These are phyloP conservation scores for Stegostoma tigrinum DNA, from an alignment of 2,113 vertebrate genomes.

Conservation along the genomic window DNA sequence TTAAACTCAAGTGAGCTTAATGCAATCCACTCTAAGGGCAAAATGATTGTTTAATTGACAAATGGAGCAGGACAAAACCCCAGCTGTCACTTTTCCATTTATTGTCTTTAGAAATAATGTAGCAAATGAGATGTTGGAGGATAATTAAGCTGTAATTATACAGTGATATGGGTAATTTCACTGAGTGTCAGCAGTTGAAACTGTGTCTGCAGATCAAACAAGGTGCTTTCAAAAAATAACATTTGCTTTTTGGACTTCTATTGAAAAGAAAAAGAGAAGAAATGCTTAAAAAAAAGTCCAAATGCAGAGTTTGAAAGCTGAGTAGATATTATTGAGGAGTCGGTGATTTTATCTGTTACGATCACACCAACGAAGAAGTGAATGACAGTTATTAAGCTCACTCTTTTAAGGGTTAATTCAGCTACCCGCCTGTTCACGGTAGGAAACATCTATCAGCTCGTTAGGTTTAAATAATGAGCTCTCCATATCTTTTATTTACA, in stretches of 20 bases:
- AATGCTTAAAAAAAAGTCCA: not conserved
- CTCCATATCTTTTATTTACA: not conserved
- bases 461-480: not conserved
- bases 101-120: conserved; percentile 44
- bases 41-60: conserved; percentile 41
- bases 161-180: conserved; percentile 41
- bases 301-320: not conserved
- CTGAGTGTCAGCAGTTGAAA: conserved; percentile 14
- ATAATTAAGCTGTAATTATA: conserved; percentile 42
- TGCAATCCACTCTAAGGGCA: not conserved
- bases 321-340: not conserved
- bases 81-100: conserved; percentile 43
- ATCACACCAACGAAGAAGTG: not conserved
- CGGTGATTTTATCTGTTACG: not conserved
- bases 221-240: conserved; percentile 1
- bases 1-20: not conserved
- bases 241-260: not conserved
- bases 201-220: conserved; percentile 18
- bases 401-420: not conserved
- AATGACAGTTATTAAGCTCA: not conserved
- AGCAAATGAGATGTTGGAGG: conserved; percentile 42
- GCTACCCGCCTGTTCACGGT: not conserved
- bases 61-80: conserved; percentile 41
- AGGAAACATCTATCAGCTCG: not conserved
- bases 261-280: not conserved